Base-by-base conservation (phyloP, 2,888 invertebrate genomes). In the Stictocephala bisonia region DNA sequence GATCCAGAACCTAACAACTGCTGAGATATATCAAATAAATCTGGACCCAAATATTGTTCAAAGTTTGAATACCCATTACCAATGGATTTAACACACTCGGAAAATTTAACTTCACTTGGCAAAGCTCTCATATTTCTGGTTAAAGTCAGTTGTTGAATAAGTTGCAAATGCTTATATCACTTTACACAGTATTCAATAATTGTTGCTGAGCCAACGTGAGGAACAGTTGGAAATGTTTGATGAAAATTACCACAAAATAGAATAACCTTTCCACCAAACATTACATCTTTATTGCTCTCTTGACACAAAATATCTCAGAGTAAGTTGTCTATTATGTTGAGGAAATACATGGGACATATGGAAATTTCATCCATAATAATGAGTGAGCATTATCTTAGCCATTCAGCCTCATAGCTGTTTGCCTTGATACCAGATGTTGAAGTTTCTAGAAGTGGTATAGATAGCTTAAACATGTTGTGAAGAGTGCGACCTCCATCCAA, bases 241-340 rank as follows among this genome's bases (percentile, higher is more conserved):
- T 22, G 15, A 40, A 64, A 64, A 41, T 64, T 40, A 40, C 64
- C 64, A 64, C 41, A 64, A 15, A 64, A 18, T 22, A 64, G n/a
- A 20, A 64, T 22, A 22, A 40, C 18, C 1, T 7, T 31, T 15
- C 35, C 35, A 35, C 35, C 64, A 40, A 64, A 64, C 64, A 64
- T 64, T 20, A n/a, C 13, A 13, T 31, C 31, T 60, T 60, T 31
- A 35, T 27, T n/a, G n/a, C n/a, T 29, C 35, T 60, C 31, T 60
- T 20, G 40, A 64, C 35, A 22, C 24, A 31, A 20, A n/a, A 64
- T 20, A 11, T 35, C 51, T 26, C 51, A 2, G 3, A 51, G 51
- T 2, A 51, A 7, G 2, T 13, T 24, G 51, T 51, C 51, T n/a
- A 51, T 51, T n/a, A 27, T 51, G 24, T 51, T 24, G 2, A 51